Evolutionary conservation across 2,113 vertebrate genomes (phyloP), one percentile per base, ranked within the genome.

Genomic region (Ceratotherium simum): DNA sequence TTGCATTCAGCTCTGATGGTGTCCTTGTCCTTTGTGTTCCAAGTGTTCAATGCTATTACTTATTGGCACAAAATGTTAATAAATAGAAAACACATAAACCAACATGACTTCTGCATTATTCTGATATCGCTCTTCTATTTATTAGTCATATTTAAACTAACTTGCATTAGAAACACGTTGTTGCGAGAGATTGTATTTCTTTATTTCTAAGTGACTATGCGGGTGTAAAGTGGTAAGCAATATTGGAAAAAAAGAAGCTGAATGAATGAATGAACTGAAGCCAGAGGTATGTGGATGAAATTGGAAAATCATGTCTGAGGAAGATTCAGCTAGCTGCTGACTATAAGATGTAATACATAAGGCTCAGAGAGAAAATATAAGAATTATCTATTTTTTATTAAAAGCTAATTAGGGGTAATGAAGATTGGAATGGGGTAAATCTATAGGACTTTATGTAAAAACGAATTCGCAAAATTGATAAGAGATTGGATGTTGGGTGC

Each of bases 281-380:
- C 70, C 75, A 95, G 70, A 95, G 27, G 13, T 76, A 80, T 67
- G 29, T 17, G 17, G 76, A 73, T 67, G 58, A 79, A 96, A 96
- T 42, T 78, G n/a, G 58, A 81, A 96, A 96, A 56, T n/a, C 16
- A n/a, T 42, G 70, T 33, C 42, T 93, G 73, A 94, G 87, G 42
- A 83, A 36, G 54, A 78, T n/a, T 79, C 62, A 79, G 69, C 27
- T 89, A 46, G 25, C 80, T 62, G 4, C 36, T 87, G 54, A 62
- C 78, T 46, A 2, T 33, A 95, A 54, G 17, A 85, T 12, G 7
- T 48, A 90, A 56, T n/a, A 81, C 31, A n/a, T 27, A 18, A 95
- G 3, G 12, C 7, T 64, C 69, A 96, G 46, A 90, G 48, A 85
- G 81, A 64, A 70, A 89, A 79, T 13, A 87, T 48, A n/a, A 73